Evolutionary conservation across 2,113 vertebrate species (phyloP), one percentile per base, ranked within the genome.

Genomic region (Rousettus leschenaultii): DNA sequence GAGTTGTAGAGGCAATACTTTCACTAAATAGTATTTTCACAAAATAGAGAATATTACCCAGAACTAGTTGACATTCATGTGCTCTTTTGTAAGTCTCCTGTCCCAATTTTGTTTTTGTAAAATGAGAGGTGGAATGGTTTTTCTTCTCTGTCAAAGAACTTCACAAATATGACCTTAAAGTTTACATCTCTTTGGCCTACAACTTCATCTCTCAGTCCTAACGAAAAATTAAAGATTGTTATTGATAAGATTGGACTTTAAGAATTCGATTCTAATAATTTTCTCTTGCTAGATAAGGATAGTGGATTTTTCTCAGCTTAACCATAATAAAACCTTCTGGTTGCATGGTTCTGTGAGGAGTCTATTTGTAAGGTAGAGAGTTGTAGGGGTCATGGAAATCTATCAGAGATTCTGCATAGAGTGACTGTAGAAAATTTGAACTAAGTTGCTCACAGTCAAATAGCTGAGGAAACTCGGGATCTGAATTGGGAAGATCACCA

Each of bases 121-220:
- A 80, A 77, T 51, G 55, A 80, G 40, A 90, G 21, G 28, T 79
- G 53, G n/a, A 61, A 24, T 1, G 1, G 71, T 57, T 74, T 68
- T 90, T 57, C 45, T 91, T 74, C 53, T 73, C n/a, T 70, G 57
- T 88, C 43, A 82, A 61, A 93, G 77, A 48, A 83, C 1, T 88
- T 91, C 35, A 93, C 5, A 63, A 59, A 28, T 24, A 55, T 88
- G 40, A 90, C 53, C 40, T 95, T 93, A 80, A 93, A 96, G 10
- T 85, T 38, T 28, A 26, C 2, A 40, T 53, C 26, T 66, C 3
- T 33, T 0, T 77, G n/a, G 6, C 4, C 55, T 48, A 30, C 22
- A 63, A 26, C 45, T 87, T 83, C 21, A 55, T 48, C 22, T 28
- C 33, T 4, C 70, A 21, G 16, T 77, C 12, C 21, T 53, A 74